Percentiles rank a stretch among this genome's conserved stretches.
Conservation (phyloP, 2,797 vertebrate species). For the Gymnocypris eckloni region DNA sequence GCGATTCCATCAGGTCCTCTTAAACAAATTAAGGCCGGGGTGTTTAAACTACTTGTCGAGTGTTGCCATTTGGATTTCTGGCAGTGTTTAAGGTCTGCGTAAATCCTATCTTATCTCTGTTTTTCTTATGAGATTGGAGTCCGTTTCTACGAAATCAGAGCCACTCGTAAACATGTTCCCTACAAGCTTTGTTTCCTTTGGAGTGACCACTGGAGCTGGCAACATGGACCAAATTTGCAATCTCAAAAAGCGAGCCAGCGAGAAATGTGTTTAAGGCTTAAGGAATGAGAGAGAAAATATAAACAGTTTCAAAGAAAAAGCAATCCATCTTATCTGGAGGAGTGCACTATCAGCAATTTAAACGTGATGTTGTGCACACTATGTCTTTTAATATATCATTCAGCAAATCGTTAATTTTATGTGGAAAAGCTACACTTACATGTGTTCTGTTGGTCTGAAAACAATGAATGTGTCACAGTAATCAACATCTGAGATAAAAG, state of each 20-base stretch:
- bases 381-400: slow-evolving; percentile 42
- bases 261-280: slow-evolving; percentile 54
- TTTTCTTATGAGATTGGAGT: slow-evolving; percentile 64
- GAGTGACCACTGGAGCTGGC: slow-evolving; percentile 43
- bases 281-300: slow-evolving; percentile 50
- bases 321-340: slow-evolving; percentile 49
- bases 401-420: slow-evolving; percentile 24
- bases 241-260: slow-evolving; percentile 50
- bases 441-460: slow-evolving; percentile 28
- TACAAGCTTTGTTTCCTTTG: slow-evolving; percentile 64
- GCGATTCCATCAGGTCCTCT: slow-evolving; percentile 54
- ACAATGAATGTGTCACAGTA: slow-evolving; percentile 4
- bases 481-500: slow-evolving; percentile 29
- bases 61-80: slow-evolving; percentile 55
- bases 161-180: slow-evolving; percentile 62
- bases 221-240: slow-evolving; percentile 49
- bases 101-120: slow-evolving; percentile 66
- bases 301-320: slow-evolving; percentile 54
- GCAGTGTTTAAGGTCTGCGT: slow-evolving; percentile 51
- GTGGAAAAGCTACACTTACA: slow-evolving; percentile 33
- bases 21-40: slow-evolving; percentile 47
- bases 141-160: slow-evolving; percentile 64
- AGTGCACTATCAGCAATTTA: slow-evolving; percentile 44
- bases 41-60: slow-evolving; percentile 52
- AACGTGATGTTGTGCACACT: slow-evolving; percentile 41